Evolutionary conservation across 2,888 invertebrate species (phyloP), one percentile per base, ranked within the genome.

Genomic region (Schizaphis graminum): DNA sequence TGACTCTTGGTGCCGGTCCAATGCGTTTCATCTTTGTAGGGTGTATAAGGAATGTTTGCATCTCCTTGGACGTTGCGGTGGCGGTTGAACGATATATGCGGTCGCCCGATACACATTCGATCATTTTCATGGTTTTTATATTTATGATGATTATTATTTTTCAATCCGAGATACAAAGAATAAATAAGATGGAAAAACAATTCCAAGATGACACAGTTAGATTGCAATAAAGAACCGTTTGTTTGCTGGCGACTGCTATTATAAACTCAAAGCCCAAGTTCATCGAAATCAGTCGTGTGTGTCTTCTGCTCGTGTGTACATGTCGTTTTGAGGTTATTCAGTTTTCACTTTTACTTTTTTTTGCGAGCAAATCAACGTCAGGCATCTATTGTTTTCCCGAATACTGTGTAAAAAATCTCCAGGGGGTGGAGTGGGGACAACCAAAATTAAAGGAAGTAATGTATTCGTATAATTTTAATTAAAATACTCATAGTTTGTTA

Each of bases 241-340:
- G 89, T 85, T 47, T 77, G 77, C 84, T 28, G 85, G 85, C 90
- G 28, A 90, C 61, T 49, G 77, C 84, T 41, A 94, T 94, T 94
- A 94, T 90, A 90, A 90, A 90, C 61, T 61, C 57, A 86, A 91
- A 94, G 85, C 93, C 93, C 93, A 94, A 94, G 93, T 94, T 94
- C 93, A 94, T 91, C 93, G 90, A 67, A 94, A 91, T 94, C 93
- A 90, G 93, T 94, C 93, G 93, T 94, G 93, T 94, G 93, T 94
- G 93, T 94, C 93, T 94, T 94, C 89, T 84, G 49, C 90, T 61
- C 86, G 28, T 49, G 86, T 49, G 90, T 41, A 61, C 86, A 47
- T 49, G 90, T 93, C 89, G 87, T 88, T 89, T 90, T 94, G 93
- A 94, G 93, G 93, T 94, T 94, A 94, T 90, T 90, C 90, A 28